phyloP scores from a whole-genome alignment of 2,113 vertebrate species.

The Malurus alboscapulatus region DNA sequence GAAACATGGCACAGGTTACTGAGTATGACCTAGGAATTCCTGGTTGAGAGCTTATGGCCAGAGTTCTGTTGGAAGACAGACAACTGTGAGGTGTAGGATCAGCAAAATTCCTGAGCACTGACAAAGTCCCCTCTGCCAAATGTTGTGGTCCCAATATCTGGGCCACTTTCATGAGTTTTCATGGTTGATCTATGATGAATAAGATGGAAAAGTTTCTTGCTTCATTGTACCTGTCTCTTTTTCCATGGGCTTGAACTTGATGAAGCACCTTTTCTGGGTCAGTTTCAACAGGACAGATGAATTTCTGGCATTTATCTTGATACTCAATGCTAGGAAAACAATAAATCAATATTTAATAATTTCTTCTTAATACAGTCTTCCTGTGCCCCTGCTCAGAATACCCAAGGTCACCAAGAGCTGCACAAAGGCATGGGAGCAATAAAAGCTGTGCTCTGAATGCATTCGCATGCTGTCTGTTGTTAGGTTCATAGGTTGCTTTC shows the following conservation, averaged over 20 bases:
- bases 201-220: neutral
- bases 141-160: neutral
- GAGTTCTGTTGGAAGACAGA: neutral
- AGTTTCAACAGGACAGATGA: neutral
- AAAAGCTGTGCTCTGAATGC: neutral
- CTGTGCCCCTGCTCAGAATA: neutral
- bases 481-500: neutral
- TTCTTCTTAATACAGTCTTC: constrained; percentile 1
- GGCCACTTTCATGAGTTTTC: neutral
- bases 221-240: neutral
- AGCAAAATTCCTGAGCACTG: neutral
- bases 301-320: constrained; percentile 32
- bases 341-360: constrained; percentile 46
- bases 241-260: constrained; percentile 3
- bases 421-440: neutral
- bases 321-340: neutral
- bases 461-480: neutral
- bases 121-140: neutral
- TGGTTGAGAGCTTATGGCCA: neutral
- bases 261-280: constrained; percentile 1
- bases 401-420: neutral
- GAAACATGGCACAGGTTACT: neutral
- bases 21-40: neutral
- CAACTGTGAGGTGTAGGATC: neutral
- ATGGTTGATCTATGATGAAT: neutral